phyloP scores from a whole-genome alignment of 2,888 invertebrate species.

The Phytoseiulus persimilis region DNA sequence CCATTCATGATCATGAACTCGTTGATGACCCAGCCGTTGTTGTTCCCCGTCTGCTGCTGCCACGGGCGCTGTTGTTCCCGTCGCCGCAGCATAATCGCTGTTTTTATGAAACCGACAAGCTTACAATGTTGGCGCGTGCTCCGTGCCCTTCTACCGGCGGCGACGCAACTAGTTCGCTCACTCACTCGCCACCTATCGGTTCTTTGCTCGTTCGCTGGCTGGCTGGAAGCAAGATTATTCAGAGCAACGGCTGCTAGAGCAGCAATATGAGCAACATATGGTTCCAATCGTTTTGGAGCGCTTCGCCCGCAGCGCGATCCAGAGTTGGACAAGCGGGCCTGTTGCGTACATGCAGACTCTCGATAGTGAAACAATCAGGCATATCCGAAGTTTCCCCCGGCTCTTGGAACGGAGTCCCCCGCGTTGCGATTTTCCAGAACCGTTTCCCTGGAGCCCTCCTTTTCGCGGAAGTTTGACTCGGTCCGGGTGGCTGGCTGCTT shows the following conservation, averaged over 20 bases:
- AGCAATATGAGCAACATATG: not conserved
- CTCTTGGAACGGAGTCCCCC: no score
- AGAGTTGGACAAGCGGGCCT: not conserved
- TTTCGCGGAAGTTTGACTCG: no score
- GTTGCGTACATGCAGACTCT: no score
- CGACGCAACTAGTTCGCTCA: not conserved
- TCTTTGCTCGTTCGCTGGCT: not conserved
- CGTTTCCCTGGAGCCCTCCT: no score
- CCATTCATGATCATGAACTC: constrained; percentile 5
- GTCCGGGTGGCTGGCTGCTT: no score
- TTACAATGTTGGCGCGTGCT: not conserved
- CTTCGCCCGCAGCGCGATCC: not conserved
- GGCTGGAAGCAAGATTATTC: not conserved
- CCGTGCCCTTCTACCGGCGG: not conserved
- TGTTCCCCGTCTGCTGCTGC: not conserved
- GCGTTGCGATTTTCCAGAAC: no score
- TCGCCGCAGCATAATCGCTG: not conserved
- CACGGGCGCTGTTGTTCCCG: not conserved
- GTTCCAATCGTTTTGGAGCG: not conserved
- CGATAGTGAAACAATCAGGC: no score
- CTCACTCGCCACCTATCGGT: not conserved
- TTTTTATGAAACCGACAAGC: not conserved
- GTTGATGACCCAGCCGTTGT: constrained; percentile 5
- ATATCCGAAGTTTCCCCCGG: no score
- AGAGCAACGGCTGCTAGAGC: not conserved